These are phyloP conservation scores for Wiebesia pumilae DNA, from an alignment of 1,140 invertebrate species.

Conservation along the genomic window DNA sequence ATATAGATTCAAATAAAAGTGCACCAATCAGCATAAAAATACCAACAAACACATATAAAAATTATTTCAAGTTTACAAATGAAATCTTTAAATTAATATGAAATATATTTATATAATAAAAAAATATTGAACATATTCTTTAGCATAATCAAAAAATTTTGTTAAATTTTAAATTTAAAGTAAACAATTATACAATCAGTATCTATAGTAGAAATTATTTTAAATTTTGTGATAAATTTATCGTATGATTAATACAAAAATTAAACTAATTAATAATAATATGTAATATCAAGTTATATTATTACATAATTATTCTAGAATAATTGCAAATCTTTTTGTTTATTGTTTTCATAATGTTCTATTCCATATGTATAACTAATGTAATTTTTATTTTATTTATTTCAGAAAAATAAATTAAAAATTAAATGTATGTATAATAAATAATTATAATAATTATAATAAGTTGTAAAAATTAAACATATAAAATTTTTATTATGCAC, in stretches of 20 bases:
- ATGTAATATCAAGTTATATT: neutral
- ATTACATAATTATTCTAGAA: neutral
- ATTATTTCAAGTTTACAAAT: too few species aligned
- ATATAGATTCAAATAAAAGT: neutral
- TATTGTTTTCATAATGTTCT: neutral
- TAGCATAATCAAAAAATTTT: neutral
- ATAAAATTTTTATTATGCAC: too few species aligned
- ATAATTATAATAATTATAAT: too few species aligned
- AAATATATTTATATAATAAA: neutral
- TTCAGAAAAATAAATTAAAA: neutral
- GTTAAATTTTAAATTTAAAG: neutral
- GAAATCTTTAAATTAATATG: too few species aligned
- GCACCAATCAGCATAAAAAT: neutral
- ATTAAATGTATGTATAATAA: neutral
- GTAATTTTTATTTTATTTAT: neutral
- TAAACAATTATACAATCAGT: too few species aligned
- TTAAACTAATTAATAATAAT: neutral
- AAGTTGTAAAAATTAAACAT: too few species aligned
- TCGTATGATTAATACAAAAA: neutral
- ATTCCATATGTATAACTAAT: neutral
- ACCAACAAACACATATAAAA: too few species aligned
- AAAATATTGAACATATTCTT: neutral
- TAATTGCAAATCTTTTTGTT: neutral
- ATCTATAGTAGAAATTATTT: neutral
- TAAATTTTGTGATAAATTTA: neutral